A percentile compares a stretch with the other conserved stretches of the same genome.
These are phyloP conservation scores for Drosophila hydei DNA, from an alignment of 1,140 invertebrate species.

Conservation along the genomic window DNA sequence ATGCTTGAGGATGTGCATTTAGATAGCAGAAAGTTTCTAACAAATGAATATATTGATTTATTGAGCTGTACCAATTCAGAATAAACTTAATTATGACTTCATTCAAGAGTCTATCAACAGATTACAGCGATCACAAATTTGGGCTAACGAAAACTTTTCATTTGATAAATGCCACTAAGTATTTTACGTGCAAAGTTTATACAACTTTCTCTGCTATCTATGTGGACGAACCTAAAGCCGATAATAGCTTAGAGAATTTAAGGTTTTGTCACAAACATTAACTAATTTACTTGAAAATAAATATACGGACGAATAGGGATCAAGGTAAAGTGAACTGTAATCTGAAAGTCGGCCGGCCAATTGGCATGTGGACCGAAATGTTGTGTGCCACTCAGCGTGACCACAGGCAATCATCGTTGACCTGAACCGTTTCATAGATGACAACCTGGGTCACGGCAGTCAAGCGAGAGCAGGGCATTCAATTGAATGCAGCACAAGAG, in stretches of 20 bases:
- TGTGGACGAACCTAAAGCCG: not conserved
- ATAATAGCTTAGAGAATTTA: conserved; percentile 45
- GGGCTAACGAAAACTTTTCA: conserved; percentile 5
- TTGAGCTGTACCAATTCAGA: not conserved
- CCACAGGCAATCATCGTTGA: conserved; percentile 34
- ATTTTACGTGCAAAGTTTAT: conserved; percentile 18
- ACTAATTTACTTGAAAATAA: conserved; percentile 37
- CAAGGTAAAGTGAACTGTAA: conserved; percentile 25
- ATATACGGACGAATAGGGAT: conserved; percentile 22
- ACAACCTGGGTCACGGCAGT: conserved; percentile 9
- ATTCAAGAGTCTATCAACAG: not conserved
- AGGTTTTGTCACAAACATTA: conserved; percentile 35
- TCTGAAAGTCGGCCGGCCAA: conserved; percentile 24
- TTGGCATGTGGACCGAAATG: conserved; percentile 37
- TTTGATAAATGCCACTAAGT: conserved; percentile 7
- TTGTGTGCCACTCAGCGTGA: conserved; percentile 37
- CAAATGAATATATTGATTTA: conserved; percentile 19
- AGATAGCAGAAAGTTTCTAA: conserved; percentile 17
- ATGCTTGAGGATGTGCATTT: conserved; percentile 6
- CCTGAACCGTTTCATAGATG: conserved; percentile 33
- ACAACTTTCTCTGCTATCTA: conserved; percentile 12
- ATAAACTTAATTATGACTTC: conserved; percentile 1
- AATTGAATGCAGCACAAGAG: conserved; percentile 5
- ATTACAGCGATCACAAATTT: not conserved
- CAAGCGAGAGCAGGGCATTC: conserved; percentile 13